These are phyloP conservation scores for Habroteleia sp. DNA, from an alignment of 2,888 invertebrate species.

Conservation along the genomic window DNA sequence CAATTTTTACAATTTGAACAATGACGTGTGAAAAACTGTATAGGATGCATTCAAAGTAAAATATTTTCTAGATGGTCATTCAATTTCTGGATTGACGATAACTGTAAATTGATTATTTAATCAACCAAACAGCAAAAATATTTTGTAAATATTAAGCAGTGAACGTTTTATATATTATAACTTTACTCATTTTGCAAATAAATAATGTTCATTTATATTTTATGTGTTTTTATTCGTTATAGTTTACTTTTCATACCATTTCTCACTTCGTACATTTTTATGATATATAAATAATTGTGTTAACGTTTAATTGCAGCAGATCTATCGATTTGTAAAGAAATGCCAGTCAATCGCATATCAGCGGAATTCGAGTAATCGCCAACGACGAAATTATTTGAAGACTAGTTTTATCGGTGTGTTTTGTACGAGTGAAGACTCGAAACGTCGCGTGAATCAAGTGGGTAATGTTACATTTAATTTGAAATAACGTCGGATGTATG, in stretches of 20 bases:
- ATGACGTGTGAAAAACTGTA: too few relatives aligned
- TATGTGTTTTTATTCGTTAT: conserved; percentile 1
- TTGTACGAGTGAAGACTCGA: conserved; percentile 1
- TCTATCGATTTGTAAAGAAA: conserved; percentile 75
- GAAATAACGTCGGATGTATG: too few relatives aligned
- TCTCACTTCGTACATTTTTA: not conserved
- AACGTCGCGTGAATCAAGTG: too few relatives aligned
- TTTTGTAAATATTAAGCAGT: not conserved
- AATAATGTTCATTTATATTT: not conserved
- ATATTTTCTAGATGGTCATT: too few relatives aligned
- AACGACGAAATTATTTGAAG: conserved; percentile 71
- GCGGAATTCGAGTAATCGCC: conserved; percentile 72
- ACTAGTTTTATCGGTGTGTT: conserved; percentile 70
- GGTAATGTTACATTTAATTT: too few relatives aligned
- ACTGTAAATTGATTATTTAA: too few relatives aligned
- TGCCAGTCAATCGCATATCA: conserved; percentile 76
- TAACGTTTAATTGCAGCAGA: conserved; percentile 64
- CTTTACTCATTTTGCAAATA: too few relatives aligned
- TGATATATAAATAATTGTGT: not conserved
- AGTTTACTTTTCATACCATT: not conserved
- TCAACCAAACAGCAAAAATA: too few relatives aligned
- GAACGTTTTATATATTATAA: not conserved
- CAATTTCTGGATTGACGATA: too few relatives aligned
- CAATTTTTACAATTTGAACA: too few relatives aligned
- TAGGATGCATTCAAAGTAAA: too few relatives aligned